Conservation (phyloP, 2,797 vertebrate genomes). For the Coranthus polyacanthus region DNA sequence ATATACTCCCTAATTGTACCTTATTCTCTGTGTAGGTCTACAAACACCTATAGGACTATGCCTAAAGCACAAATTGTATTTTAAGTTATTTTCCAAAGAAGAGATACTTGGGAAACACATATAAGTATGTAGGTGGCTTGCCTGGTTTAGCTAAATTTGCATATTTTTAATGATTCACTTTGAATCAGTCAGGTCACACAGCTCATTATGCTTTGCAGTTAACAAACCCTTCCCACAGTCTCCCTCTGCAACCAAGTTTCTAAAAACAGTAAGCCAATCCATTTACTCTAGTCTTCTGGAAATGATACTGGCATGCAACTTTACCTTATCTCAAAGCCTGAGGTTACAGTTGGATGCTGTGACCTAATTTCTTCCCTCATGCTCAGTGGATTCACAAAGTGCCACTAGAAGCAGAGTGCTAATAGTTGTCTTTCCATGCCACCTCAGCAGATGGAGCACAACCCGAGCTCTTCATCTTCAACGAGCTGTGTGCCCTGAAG, state of each 20-base stretch:
- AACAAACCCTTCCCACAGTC: constrained; percentile 5
- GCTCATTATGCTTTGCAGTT: neutral
- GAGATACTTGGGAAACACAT: too few species aligned
- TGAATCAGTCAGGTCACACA: constrained; percentile 7
- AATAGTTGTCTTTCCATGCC: constrained; percentile 42
- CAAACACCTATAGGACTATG: neutral
- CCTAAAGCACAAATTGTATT: neutral
- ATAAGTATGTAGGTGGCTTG: neutral
- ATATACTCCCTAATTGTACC: constrained; percentile 6
- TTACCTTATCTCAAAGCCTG: constrained; percentile 51
- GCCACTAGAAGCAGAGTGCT: too few species aligned
- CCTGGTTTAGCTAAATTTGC: neutral
- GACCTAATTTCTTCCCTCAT: constrained; percentile 51
- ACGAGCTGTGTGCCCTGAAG: constrained; percentile 88
- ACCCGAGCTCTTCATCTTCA: constrained; percentile 78
- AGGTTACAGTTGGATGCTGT: constrained; percentile 57
- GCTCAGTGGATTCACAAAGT: neutral
- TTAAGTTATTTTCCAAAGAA: neutral
- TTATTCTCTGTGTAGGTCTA: constrained; percentile 1
- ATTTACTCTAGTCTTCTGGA: constrained; percentile 47
- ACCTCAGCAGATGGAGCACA: constrained; percentile 52
- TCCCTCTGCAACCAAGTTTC: neutral
- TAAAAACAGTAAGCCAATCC: constrained; percentile 37
- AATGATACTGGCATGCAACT: constrained; percentile 40
- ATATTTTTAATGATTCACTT: constrained; percentile 20